Evolutionary conservation across 2,113 vertebrate species (phyloP), one percentile per base, ranked within the genome.

Genomic region (Nansenia antarctica): DNA sequence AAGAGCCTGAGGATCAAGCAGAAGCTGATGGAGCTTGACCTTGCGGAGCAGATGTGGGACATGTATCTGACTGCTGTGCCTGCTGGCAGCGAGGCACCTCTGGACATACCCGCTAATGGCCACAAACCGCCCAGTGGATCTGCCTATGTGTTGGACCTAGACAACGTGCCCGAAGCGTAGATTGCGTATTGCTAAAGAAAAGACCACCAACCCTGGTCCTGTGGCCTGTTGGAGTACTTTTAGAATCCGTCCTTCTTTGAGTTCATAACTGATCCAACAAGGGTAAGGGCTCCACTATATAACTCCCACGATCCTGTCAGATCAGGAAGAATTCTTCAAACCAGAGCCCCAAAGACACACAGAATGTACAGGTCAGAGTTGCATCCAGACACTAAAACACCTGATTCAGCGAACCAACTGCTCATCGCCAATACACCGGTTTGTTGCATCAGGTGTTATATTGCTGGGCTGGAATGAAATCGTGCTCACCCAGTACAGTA

Each of bases 21-120:
- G 87, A 94, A 84, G 71, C 82, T 92, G 65, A 61, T 92, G 61
- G 91, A 92, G 14, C 69, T 85, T 37, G 80, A 90, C 14, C 69
- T 88, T 14, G 87, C 90, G 1, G 91, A 93, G 34, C 93, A 92
- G 52, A 86, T 91, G 68, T 95, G 93, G 92, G 92, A 91, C 69
- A 86, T 90, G 70, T 94, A 93, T 18, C 55, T 92, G 73, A 92
- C 90, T 15, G 79, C 92, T 1, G 82, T 86, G 9, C 90, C 89
- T 0, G 80, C 62, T 9, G 45, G 86, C 12, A 5, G 74, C 0
- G 91, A 92, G 49, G 86, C 82, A 18, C 79, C 82, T 6, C 1
- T 77, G 1, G 91, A 93, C 12, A 77, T 83, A 29, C 79, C 62
- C 0, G 34, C 73, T 6, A 92, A 91, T 6, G 87, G 85, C 42